A percentile compares a stretch with the other conserved stretches of the same genome.
Conservation (phyloP, 1,140 invertebrate species). For the Diorhabda carinulata region DNA sequence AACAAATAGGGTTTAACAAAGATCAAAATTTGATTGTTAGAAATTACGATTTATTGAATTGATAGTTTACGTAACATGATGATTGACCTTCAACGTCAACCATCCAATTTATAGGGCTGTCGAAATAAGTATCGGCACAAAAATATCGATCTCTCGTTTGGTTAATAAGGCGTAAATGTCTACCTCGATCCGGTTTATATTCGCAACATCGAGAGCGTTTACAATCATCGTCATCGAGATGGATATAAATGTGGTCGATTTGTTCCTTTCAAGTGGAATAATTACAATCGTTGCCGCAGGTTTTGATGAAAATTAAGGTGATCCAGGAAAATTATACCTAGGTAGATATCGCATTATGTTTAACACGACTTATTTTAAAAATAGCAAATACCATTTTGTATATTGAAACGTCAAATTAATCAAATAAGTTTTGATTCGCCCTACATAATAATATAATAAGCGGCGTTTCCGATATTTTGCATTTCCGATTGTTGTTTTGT, state of each 20-base stretch:
- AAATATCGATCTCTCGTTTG: not conserved
- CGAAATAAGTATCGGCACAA: not conserved
- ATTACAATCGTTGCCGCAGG: not conserved
- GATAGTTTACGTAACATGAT: too few species aligned
- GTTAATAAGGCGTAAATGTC: constrained; percentile 2
- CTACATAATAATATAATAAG: too few species aligned
- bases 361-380: too few species aligned
- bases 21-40: too few species aligned
- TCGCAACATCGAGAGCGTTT: not conserved
- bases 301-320: not conserved
- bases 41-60: too few species aligned
- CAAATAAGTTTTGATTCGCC: too few species aligned
- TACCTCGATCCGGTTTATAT: not conserved
- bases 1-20: too few species aligned
- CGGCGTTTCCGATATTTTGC: too few species aligned
- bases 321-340: not conserved
- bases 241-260: not conserved
- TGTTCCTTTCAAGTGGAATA: not conserved
- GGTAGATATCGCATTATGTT: too few species aligned
- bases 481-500: too few species aligned
- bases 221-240: not conserved
- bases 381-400: too few species aligned
- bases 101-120: not conserved
- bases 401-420: too few species aligned
- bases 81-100: not conserved